A percentile compares a stretch with the other conserved stretches of the same genome.
Conservation (phyloP, 2,888 invertebrate species). For the Entomobrya multifasciata region DNA sequence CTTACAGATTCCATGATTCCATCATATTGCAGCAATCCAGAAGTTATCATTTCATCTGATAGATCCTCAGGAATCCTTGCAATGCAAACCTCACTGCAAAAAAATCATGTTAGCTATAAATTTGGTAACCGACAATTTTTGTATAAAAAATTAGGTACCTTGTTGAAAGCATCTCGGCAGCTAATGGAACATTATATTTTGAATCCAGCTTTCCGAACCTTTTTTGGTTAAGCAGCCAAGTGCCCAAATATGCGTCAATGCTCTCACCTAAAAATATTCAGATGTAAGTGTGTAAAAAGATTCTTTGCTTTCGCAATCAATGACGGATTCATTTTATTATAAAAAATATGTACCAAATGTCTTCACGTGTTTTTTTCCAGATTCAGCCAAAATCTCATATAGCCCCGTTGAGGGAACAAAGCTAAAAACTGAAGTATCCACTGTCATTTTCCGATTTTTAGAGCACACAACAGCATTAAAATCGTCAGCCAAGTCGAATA, state of each 20-base stretch:
- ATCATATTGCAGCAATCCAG: background rate
- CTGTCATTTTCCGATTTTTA: background rate
- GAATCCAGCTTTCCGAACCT: slow-evolving; percentile 37
- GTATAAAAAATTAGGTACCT: background rate
- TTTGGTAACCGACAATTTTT: background rate
- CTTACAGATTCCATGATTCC: slow-evolving; percentile 55
- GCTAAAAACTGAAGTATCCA: slow-evolving; percentile 57
- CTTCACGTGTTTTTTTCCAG: slow-evolving; percentile 22
- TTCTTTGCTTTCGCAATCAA: background rate
- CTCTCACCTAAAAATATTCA: background rate
- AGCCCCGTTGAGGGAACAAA: slow-evolving; percentile 44
- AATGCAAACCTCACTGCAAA: slow-evolving; percentile 44
- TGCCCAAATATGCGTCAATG: slow-evolving; percentile 27
- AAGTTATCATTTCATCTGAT: background rate
- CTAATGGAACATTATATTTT: slow-evolving; percentile 34
- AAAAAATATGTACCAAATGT: slow-evolving; percentile 22
- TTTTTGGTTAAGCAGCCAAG: slow-evolving; percentile 55
- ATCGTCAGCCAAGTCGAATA: slow-evolving; percentile 52
- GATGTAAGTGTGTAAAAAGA: background rate
- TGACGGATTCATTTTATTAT: background rate
- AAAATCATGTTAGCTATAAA: background rate
- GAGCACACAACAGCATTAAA: slow-evolving; percentile 23
- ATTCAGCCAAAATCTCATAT: slow-evolving; percentile 31
- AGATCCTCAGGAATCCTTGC: slow-evolving; percentile 20
- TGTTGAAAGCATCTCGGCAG: background rate